phyloP scores from a whole-genome alignment of 2,797 vertebrate species.

The Tenualosa thibaudeaui region DNA sequence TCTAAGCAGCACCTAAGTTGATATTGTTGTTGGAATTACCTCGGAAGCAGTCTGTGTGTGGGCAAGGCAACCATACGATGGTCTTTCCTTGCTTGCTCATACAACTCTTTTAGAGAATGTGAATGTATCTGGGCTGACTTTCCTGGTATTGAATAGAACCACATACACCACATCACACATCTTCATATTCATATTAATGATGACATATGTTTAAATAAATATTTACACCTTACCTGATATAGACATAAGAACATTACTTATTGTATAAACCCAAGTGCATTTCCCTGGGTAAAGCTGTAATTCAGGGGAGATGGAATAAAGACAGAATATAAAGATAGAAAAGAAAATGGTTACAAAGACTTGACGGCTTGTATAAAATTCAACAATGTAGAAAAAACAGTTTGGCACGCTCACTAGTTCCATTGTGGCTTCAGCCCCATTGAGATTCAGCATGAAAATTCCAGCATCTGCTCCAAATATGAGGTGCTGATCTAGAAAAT shows the following conservation, averaged over 20 bases:
- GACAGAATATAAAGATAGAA: neutral
- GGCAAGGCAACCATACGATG: conserved; percentile 79
- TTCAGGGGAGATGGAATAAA: conserved; percentile 39
- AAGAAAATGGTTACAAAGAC: neutral
- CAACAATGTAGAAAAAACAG: neutral
- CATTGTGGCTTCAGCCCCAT: conserved; percentile 79
- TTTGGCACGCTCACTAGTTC: conserved; percentile 78
- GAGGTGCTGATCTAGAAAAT: conserved; percentile 78
- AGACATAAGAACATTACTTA: conserved; percentile 86
- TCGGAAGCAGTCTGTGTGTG: conserved; percentile 83
- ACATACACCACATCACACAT: conserved; percentile 24
- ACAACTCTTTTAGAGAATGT: conserved; percentile 82
- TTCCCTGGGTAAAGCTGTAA: conserved; percentile 83
- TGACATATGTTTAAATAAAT: neutral
- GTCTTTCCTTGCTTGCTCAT: conserved; percentile 82
- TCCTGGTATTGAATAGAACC: conserved; percentile 63
- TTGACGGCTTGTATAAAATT: neutral
- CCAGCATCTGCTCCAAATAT: conserved; percentile 88
- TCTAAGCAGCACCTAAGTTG: too few species aligned
- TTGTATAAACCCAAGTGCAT: conserved; percentile 86
- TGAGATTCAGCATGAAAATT: conserved; percentile 86
- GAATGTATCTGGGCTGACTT: conserved; percentile 88
- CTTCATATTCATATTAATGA: neutral
- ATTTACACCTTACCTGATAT: conserved; percentile 79
- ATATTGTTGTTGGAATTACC: conserved; percentile 63